Evolutionary conservation across 2,888 invertebrate species (phyloP), one percentile per base, ranked within the genome.

Genomic region (Megalurothrips usitatus): DNA sequence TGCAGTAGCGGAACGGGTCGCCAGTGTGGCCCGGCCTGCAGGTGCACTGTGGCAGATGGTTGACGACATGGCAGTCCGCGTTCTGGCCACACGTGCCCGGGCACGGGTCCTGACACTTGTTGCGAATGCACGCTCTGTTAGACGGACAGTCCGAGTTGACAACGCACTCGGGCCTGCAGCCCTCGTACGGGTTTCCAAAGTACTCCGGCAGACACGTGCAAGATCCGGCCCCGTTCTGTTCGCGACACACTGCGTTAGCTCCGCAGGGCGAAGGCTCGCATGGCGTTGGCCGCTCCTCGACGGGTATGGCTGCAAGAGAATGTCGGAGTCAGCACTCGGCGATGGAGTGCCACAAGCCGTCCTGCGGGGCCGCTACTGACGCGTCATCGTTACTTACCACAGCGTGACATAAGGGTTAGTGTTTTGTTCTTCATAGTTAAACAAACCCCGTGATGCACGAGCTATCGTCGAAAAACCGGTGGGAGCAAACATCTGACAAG

Each of bases 131-230:
- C 47, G 95, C 92, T 87, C 91, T 92, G 84, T 92, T 91, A 85
- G 90, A 90, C 10, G 92, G 89, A 87, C 96, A 96, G 85, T 96
- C 96, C 12, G 93, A 92, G 87, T 96, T 96, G 84, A 94, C 91
- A n/a, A 95, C 92, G 87, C 96, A 96, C 89, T 96, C 95, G 47
- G 96, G 96, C 86, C 94, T 90, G 87, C 96, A 96, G 85, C 94
- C 94, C 78, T 93, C 89, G 85, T 96, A 95, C 1, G 96, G 96
- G 88, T 96, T 95, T 80, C 96, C 96, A 85, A 92, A 93, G 87
- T 94, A 96, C 85, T 94, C 94, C 82, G 92, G 91, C 83, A 94
- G 88, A 88, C 96, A 96, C 83, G 91, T 90, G 87, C 96, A 96
- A 83, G 95, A 94, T 79, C 95, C 95, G 81, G 92, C 92, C 84